Evolutionary conservation across 2,113 vertebrate genomes (phyloP).

Genomic region (Dendropsophus ebraccatus): DNA sequence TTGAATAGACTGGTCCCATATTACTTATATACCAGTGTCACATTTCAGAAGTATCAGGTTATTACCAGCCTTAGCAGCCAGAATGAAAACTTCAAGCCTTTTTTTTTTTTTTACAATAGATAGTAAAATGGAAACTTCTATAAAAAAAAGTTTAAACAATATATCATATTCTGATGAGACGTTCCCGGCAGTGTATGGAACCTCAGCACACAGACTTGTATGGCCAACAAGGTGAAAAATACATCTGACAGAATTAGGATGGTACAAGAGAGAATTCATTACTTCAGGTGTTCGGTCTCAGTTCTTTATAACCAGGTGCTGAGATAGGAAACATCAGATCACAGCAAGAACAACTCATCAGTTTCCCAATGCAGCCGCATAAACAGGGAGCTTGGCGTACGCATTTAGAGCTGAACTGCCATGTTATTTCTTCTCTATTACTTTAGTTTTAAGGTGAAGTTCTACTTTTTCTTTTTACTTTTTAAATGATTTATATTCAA

Average conservation of each 20-base stretch:
- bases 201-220: conserved; percentile 13
- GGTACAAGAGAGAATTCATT: conserved; percentile 9
- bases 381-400: neutral
- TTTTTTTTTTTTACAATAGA: too few species aligned
- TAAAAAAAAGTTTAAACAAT: too few species aligned
- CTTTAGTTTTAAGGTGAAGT: too few species aligned
- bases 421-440: neutral
- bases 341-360: neutral
- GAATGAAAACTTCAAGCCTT: too few species aligned
- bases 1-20: too few species aligned
- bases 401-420: neutral
- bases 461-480: too few species aligned
- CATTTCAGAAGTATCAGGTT: too few species aligned
- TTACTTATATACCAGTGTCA: too few species aligned
- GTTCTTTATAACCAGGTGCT: neutral
- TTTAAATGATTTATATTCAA: too few species aligned
- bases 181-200: conserved; percentile 7
- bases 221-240: conserved; percentile 20
- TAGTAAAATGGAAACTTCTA: too few species aligned
- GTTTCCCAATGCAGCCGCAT: neutral
- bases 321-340: neutral
- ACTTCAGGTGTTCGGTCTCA: neutral
- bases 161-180: too few species aligned
- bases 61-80: too few species aligned
- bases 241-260: conserved; percentile 40